A percentile compares a stretch with the other conserved stretches of the same genome.
These are phyloP conservation scores for Diplodus puntazzo DNA, from an alignment of 2,797 vertebrate species.

Conservation along the genomic window DNA sequence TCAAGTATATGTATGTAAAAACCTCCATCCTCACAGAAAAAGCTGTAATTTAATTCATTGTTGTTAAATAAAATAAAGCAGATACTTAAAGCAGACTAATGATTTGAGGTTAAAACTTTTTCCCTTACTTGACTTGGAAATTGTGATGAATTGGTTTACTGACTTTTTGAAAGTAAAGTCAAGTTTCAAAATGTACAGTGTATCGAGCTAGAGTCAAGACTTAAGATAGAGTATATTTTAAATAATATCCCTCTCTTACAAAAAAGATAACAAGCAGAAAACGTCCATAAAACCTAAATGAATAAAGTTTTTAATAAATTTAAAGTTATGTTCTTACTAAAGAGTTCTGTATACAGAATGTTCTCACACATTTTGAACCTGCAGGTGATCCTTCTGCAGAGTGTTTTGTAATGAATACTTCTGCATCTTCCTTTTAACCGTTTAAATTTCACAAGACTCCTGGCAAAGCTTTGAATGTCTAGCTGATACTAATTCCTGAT, in stretches of 20 bases:
- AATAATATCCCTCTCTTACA: not conserved
- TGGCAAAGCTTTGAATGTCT: slow-evolving; percentile 24
- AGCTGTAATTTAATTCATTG: not conserved
- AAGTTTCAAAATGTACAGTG: too few species aligned
- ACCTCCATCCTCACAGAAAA: too few species aligned
- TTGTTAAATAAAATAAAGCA: not conserved
- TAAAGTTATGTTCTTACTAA: not conserved
- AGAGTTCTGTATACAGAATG: not conserved
- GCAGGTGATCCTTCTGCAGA: not conserved
- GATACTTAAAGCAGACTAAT: too few species aligned
- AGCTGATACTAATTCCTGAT: slow-evolving; percentile 45
- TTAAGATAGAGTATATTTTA: not conserved
- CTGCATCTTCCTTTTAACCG: slow-evolving; percentile 2
- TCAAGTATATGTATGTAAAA: too few species aligned
- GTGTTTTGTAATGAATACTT: slow-evolving; percentile 1
- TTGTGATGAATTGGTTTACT: too few species aligned
- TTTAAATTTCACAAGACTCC: slow-evolving; percentile 10
- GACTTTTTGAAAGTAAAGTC: too few species aligned
- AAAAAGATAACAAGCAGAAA: not conserved
- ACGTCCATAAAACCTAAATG: not conserved
- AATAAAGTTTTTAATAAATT: not conserved
- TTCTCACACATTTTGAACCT: not conserved
- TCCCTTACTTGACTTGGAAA: too few species aligned
- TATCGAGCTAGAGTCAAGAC: not conserved
- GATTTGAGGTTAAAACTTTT: too few species aligned